These are phyloP conservation scores for Nebria brevicollis DNA, from an alignment of 2,888 invertebrate species.

Conservation along the genomic window DNA sequence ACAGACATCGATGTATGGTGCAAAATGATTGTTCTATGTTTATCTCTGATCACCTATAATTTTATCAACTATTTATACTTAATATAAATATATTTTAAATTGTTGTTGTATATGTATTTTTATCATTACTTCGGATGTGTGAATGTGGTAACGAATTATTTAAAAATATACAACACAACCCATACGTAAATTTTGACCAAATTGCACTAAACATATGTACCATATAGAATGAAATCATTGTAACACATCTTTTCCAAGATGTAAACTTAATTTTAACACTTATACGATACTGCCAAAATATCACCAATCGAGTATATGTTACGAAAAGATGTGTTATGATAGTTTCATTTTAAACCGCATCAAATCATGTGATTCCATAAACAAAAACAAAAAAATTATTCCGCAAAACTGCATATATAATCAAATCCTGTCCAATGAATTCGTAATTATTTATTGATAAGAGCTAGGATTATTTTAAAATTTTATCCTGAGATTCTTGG, in stretches of 20 bases:
- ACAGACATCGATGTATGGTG: slow-evolving; percentile 12
- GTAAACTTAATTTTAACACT: background rate
- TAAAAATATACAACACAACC: no score
- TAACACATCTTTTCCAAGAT: background rate
- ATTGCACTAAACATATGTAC: background rate
- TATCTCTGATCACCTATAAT: slow-evolving; percentile 5
- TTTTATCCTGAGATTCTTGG: slow-evolving; percentile 42
- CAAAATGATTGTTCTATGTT: slow-evolving; percentile 20
- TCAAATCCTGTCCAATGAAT: slow-evolving; percentile 5
- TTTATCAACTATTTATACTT: background rate
- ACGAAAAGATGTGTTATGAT: background rate
- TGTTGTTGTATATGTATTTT: slow-evolving; percentile 5
- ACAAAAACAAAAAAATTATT: background rate
- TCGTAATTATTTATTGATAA: slow-evolving; percentile 1
- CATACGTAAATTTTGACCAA: background rate
- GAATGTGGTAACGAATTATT: background rate
- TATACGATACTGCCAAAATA: background rate
- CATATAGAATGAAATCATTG: background rate
- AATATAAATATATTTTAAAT: slow-evolving; percentile 1
- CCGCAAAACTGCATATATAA: no score
- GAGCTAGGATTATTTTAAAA: slow-evolving; percentile 24
- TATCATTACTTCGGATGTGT: background rate
- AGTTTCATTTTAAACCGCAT: background rate
- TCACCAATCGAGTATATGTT: background rate
- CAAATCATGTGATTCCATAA: no score